Conservation (phyloP, 2,113 vertebrate genomes). For the Misgurnus anguillicaudatus region DNA sequence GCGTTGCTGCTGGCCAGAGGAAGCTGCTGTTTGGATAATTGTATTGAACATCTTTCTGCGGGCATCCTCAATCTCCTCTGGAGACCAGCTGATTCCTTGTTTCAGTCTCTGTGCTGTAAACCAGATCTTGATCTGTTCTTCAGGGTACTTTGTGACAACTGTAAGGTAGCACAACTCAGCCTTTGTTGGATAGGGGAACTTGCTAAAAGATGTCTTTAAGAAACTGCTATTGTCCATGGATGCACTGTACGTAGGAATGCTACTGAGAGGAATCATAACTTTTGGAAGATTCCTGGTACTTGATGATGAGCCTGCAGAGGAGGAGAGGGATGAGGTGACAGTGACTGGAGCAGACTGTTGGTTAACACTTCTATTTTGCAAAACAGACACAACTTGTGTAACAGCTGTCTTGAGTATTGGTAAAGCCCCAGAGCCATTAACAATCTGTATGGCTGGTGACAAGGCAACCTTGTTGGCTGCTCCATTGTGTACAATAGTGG, state of each 20-base stretch:
- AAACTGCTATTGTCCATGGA: slow-evolving; percentile 98
- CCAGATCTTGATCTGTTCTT: slow-evolving; percentile 99
- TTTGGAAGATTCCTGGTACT: slow-evolving; percentile 91
- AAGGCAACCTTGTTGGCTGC: slow-evolving; percentile 70
- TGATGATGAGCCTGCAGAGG: slow-evolving; percentile 54
- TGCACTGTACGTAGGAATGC: slow-evolving; percentile 93
- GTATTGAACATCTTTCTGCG: slow-evolving; percentile 98
- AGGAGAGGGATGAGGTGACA: slow-evolving; percentile 60
- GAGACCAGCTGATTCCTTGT: slow-evolving; percentile 99
- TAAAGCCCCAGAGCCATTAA: slow-evolving; percentile 80
- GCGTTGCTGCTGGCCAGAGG: slow-evolving; percentile 68
- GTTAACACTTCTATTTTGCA: slow-evolving; percentile 77
- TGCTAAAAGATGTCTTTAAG: slow-evolving; percentile 95
- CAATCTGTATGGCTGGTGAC: slow-evolving; percentile 75
- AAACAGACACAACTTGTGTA: slow-evolving; percentile 89
- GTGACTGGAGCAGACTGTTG: slow-evolving; percentile 72
- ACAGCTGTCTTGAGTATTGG: slow-evolving; percentile 88
- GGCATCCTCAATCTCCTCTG: slow-evolving; percentile 97
- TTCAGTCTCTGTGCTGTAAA: slow-evolving; percentile 97
- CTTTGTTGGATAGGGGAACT: slow-evolving; percentile 97
- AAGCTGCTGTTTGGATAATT: slow-evolving; percentile 87
- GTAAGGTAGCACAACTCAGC: slow-evolving; percentile 98
- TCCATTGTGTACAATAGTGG: slow-evolving; percentile 81
- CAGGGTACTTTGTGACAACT: slow-evolving; percentile 95
- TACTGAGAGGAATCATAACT: slow-evolving; percentile 97